Evolutionary conservation across 2,113 vertebrate genomes (phyloP).

Genomic region (Psittacula cyanocephala): DNA sequence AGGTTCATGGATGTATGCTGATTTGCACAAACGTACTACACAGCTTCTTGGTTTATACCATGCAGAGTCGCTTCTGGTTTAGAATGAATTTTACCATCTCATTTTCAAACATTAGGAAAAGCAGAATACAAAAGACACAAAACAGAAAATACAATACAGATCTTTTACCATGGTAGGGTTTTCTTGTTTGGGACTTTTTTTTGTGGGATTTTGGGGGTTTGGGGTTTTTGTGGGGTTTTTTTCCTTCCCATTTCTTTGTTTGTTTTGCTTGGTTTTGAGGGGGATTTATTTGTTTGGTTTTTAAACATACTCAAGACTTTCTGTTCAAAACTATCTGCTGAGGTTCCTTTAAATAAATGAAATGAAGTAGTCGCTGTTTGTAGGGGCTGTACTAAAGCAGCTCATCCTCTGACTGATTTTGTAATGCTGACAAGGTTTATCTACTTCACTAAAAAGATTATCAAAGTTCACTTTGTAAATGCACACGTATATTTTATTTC

Average conservation of each 20-base stretch:
- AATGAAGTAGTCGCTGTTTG: not conserved
- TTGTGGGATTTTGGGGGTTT: not conserved
- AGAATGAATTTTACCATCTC: not conserved
- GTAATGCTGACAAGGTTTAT: not conserved
- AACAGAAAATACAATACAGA: not conserved
- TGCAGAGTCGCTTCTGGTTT: not conserved
- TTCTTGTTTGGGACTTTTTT: not conserved
- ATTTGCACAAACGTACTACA: not conserved
- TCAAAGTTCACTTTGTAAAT: slow-evolving; percentile 43
- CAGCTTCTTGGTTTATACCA: not conserved
- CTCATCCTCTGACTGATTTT: not conserved
- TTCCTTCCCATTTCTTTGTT: not conserved
- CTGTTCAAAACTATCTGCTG: not conserved
- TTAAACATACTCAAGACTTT: not conserved
- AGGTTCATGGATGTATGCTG: not conserved
- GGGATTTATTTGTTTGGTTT: not conserved
- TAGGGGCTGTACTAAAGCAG: not conserved
- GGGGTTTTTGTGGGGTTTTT: not conserved
- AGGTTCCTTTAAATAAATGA: slow-evolving; percentile 16
- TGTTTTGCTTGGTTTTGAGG: not conserved
- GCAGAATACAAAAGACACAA: not conserved
- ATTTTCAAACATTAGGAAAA: not conserved
- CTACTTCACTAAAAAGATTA: slow-evolving; percentile 10
- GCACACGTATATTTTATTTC: slow-evolving; percentile 11
- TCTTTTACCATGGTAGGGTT: not conserved